phyloP scores from a whole-genome alignment of 2,113 vertebrate genomes.

The Ia io region DNA sequence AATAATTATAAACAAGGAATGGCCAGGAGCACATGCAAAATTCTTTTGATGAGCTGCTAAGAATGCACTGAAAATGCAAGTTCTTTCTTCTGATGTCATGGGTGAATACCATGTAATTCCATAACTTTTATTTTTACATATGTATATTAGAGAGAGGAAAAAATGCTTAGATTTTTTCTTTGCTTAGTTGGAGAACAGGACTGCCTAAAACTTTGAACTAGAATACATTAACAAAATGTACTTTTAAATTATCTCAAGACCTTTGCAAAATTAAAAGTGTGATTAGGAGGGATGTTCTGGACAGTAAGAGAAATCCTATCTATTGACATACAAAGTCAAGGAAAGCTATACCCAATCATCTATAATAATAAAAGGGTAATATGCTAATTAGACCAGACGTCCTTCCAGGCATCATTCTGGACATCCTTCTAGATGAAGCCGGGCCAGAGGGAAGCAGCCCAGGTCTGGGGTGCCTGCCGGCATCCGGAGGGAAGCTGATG shows the following conservation, averaged over 20 bases:
- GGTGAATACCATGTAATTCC: background rate
- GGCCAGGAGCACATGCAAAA: background rate
- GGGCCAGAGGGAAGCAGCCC: no score
- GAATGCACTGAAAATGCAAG: background rate
- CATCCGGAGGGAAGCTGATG: no score
- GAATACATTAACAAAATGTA: background rate
- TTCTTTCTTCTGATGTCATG: background rate
- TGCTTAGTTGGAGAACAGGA: background rate
- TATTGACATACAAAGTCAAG: background rate
- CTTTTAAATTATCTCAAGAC: background rate
- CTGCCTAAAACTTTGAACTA: background rate
- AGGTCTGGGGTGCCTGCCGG: no score
- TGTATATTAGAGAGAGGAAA: background rate
- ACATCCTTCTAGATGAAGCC: no score
- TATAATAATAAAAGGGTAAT: no score
- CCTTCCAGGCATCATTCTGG: no score
- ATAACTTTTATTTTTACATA: background rate
- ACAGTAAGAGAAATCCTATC: background rate
- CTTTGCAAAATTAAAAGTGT: background rate
- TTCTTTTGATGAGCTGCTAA: background rate
- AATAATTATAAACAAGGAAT: constrained; percentile 19
- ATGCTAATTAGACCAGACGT: no score
- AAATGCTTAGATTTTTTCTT: background rate
- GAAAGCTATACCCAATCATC: background rate
- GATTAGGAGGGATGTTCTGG: background rate